Base-by-base conservation (phyloP, 2,888 invertebrate species). In the Melanchra persicariae region DNA sequence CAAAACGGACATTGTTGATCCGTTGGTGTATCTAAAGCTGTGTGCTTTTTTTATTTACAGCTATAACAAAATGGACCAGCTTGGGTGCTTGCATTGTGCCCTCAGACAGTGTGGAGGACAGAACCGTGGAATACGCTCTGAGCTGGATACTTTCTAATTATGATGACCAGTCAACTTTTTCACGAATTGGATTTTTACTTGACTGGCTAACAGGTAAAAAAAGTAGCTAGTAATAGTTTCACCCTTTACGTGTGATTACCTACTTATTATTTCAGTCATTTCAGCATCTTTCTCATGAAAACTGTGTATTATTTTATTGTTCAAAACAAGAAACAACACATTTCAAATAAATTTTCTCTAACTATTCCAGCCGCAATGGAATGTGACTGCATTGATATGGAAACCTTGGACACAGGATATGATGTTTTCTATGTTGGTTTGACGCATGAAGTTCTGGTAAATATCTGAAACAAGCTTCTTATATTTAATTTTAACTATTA, bases 191-290 rank as follows among this genome's bases (percentile, higher is more conserved):
- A 0, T 95, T 94, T 85, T 81, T 96, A 67, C 88, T 96, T 19
- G 95, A 95, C 78, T 96, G 95, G 96, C 87, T 96, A 4, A 94
- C 95, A 87, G 96, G 96, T 96, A 85, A 66, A 19, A 2, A 7
- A 40, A 24, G 22, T 30, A n/a, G 19, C 43, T 17, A n/a, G 34
- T 54, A 26, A 6, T 54, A 30, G 0, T 55, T 8, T 26, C 22
- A 24, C 12, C 6, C 15, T 15, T 37, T 24, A 0, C 22, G 10
- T 19, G 5, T 26, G 10, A 52, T n/a, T 24, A 70, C n/a, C 47
- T 47, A 47, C n/a, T 1, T 24, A 17, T 22, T 43, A n/a, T 17
- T 15, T 15, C 0, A 17, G 37, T 45, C 10, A 24, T 24, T n/a
- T 24, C 34, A 12, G 4, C 24, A 40, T 17, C 4, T n/a, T 9